Evolutionary conservation across 2,888 invertebrate genomes (phyloP).

Genomic region (Trichogramma dendrolimi): DNA sequence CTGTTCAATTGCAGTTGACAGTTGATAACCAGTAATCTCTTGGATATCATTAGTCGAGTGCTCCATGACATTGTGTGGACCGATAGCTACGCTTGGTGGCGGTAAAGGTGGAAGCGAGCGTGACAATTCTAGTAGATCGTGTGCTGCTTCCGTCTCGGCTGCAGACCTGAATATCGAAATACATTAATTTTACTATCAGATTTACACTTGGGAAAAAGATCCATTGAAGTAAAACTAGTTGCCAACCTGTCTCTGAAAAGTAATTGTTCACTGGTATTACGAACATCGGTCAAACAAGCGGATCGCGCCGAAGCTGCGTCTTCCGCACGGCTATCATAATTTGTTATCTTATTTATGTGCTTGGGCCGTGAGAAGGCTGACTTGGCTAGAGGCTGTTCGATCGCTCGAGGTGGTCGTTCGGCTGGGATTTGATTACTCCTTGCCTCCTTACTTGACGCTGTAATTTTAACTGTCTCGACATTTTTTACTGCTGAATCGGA

Average conservation of each 20-base stretch:
- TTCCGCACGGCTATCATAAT: too few species aligned
- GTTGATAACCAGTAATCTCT: slow-evolving; percentile 48
- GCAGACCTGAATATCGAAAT: slow-evolving; percentile 48
- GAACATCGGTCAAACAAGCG: not conserved
- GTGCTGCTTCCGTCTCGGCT: slow-evolving; percentile 86
- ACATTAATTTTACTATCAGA: too few species aligned
- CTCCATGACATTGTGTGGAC: slow-evolving; percentile 57
- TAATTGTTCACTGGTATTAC: slow-evolving; percentile 28
- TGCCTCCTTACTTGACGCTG: slow-evolving; percentile 26
- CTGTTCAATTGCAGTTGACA: slow-evolving; percentile 34
- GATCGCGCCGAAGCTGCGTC: not conserved
- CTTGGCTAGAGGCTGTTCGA: slow-evolving; percentile 22
- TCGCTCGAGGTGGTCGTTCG: slow-evolving; percentile 21
- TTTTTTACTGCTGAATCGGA: slow-evolving; percentile 7
- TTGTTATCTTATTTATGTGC: slow-evolving; percentile 1
- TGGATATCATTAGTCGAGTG: slow-evolving; percentile 47
- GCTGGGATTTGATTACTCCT: slow-evolving; percentile 4
- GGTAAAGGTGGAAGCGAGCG: slow-evolving; percentile 74
- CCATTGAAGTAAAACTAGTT: too few species aligned
- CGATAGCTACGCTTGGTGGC: slow-evolving; percentile 65
- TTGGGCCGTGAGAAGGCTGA: slow-evolving; percentile 24
- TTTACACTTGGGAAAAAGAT: too few species aligned
- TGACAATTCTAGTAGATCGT: slow-evolving; percentile 72
- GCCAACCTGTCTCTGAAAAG: slow-evolving; percentile 41
- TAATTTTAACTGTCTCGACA: slow-evolving; percentile 24